Conservation (phyloP, 2,797 vertebrate genomes). For the Iguana delicatissima region DNA sequence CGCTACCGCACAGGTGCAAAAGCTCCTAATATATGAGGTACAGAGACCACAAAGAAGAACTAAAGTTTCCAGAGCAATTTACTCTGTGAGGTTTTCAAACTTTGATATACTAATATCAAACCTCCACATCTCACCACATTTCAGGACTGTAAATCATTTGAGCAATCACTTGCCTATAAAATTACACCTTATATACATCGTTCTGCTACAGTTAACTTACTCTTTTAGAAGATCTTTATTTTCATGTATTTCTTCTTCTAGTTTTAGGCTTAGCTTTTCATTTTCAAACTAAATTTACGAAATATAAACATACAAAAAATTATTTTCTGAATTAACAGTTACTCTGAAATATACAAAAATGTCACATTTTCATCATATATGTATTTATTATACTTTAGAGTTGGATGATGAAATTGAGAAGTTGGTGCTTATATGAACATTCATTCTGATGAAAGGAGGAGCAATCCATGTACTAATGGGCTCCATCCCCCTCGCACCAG, state of each 20-base stretch:
- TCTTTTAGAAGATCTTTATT: constrained; percentile 92
- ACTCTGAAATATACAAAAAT: not conserved
- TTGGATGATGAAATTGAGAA: not conserved
- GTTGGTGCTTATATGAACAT: too few species aligned
- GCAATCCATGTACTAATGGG: too few species aligned
- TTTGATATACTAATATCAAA: too few species aligned
- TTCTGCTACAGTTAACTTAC: constrained; percentile 79
- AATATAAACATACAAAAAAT: constrained; percentile 38
- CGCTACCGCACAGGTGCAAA: too few species aligned
- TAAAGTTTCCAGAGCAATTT: too few species aligned
- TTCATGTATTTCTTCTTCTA: constrained; percentile 92
- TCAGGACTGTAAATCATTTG: too few species aligned
- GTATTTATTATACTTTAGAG: not conserved
- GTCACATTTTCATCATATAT: not conserved
- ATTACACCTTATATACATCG: not conserved
- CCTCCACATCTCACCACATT: too few species aligned
- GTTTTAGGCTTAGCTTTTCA: constrained; percentile 91
- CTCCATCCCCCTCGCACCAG: too few species aligned
- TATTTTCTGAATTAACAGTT: not conserved
- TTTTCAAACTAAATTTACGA: constrained; percentile 89
- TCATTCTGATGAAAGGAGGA: too few species aligned
- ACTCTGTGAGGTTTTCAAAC: too few species aligned
- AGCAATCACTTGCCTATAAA: not conserved
- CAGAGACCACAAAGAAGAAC: too few species aligned
- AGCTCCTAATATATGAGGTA: too few species aligned